phyloP scores from a whole-genome alignment of 2,797 vertebrate genomes.

The Hoplostethus atlanticus region DNA sequence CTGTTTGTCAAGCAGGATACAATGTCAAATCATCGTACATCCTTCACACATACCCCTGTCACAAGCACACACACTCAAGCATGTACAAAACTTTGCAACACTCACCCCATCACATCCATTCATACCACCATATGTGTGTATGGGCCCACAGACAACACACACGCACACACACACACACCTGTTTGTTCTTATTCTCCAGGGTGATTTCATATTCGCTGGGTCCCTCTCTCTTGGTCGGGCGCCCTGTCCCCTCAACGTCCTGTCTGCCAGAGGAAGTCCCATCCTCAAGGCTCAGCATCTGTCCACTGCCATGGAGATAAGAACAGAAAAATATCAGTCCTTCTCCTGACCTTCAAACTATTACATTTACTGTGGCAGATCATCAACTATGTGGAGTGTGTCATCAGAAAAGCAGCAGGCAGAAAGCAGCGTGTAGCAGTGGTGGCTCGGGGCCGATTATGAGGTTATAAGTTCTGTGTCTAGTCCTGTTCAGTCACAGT shows the following conservation, averaged over 20 bases:
- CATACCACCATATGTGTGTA: neutral
- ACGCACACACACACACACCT: conserved; percentile 49
- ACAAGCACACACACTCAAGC: neutral
- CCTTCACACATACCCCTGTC: conserved; percentile 2
- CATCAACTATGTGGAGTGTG: conserved; percentile 42
- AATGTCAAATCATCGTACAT: conserved; percentile 51
- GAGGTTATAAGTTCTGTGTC: conserved; percentile 50
- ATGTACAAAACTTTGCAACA: neutral
- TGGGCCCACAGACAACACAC: conserved; percentile 11
- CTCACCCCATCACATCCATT: neutral
- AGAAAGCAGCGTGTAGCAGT: conserved; percentile 38
- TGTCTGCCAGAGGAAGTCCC: conserved; percentile 75
- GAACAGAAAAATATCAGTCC: conserved; percentile 52
- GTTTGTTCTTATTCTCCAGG: conserved; percentile 83
- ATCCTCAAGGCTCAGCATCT: conserved; percentile 82
- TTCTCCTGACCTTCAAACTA: conserved; percentile 50
- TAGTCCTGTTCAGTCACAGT: conserved; percentile 42
- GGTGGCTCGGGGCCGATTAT: conserved; percentile 34
- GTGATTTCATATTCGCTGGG: conserved; percentile 82
- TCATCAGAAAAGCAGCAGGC: conserved; percentile 39
- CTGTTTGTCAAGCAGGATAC: conserved; percentile 51
- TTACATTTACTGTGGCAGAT: conserved; percentile 32
- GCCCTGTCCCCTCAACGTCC: conserved; percentile 64
- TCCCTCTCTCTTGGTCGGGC: conserved; percentile 75
- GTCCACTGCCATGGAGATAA: conserved; percentile 64